Base-by-base conservation (phyloP, 2,797 vertebrate species). In the Podarcis lilfordi region DNA sequence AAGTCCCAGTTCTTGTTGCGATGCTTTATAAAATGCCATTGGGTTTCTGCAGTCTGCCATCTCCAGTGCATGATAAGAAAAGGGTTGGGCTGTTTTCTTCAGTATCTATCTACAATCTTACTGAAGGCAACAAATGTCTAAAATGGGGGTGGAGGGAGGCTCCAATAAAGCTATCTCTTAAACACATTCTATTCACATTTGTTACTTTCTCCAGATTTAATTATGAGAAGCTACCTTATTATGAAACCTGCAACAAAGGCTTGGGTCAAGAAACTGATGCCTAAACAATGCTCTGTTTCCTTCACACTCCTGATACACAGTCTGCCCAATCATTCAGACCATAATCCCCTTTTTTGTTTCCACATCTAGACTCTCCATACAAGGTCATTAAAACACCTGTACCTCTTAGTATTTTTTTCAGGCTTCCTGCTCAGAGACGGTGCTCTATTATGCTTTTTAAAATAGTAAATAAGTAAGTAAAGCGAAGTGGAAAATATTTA, bases 11-110 rank as follows among this genome's bases (percentile, higher is more conserved):
- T 93, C 88, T 95, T 95, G 89, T 93, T 92, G 94, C 72, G 91
- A 95, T 96, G 93, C 92, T 95, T 94, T 89, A 87, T 75, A 94
- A 96, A 96, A 90, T 95, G 86, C 89, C 91, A 96, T 90, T 92
- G 91, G 90, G 95, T 95, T 96, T 96, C 93, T 93, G 90, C 92
- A 96, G 87, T 92, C 92, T 95, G 92, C 94, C 94, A 95, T 96
- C 91, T 94, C 89, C 13, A 32, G 77, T 93, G 93, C 89, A 93
- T 92, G 94, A 94, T 92, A 95, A 92, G 93, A 96, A 91, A 96
- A 95, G 93, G 91, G 93, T 85, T 94, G 90, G 92, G 91, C 85
- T 94, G 88, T 94, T 96, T 95, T 91, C 89, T 81, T 94, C 91
- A 92, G 92, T 85, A 94, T 89, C 88, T 92, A 90, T 86, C 80